These are phyloP conservation scores for Mamestra configurata DNA, from an alignment of 1,140 invertebrate genomes.

Conservation along the genomic window DNA sequence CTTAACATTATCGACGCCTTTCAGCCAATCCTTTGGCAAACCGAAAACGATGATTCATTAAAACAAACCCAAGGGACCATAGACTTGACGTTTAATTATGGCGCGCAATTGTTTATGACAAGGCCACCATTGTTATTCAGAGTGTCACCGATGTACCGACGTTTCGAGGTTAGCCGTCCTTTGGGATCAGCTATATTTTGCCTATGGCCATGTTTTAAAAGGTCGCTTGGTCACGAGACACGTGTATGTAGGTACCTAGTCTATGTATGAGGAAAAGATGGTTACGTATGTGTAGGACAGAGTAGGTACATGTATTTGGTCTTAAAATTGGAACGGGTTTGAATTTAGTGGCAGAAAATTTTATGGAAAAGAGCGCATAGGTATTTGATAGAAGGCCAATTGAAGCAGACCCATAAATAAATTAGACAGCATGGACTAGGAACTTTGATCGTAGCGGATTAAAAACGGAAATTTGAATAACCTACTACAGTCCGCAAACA, in stretches of 20 bases:
- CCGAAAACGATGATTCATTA: background rate
- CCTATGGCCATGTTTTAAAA: background rate
- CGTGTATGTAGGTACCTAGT: background rate
- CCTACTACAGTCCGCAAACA: no score
- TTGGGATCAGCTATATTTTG: constrained; percentile 20
- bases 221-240: background rate
- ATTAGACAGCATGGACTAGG: no score
- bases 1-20: no score
- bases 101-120: constrained; percentile 41
- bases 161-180: constrained; percentile 38
- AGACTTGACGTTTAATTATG: constrained; percentile 17
- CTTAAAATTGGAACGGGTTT: no score
- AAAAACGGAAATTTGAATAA: no score
- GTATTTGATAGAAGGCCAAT: no score
- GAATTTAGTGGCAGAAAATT: no score
- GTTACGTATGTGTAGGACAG: background rate
- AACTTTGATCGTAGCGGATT: no score
- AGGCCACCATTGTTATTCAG: constrained; percentile 43
- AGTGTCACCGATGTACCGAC: constrained; percentile 14
- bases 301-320: background rate
- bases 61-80: constrained; percentile 27
- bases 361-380: no score
- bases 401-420: no score
- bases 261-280: background rate
- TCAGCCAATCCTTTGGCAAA: background rate